Evolutionary conservation across 2,888 invertebrate genomes (phyloP).

Genomic region (Pandemis cinnamomeana): DNA sequence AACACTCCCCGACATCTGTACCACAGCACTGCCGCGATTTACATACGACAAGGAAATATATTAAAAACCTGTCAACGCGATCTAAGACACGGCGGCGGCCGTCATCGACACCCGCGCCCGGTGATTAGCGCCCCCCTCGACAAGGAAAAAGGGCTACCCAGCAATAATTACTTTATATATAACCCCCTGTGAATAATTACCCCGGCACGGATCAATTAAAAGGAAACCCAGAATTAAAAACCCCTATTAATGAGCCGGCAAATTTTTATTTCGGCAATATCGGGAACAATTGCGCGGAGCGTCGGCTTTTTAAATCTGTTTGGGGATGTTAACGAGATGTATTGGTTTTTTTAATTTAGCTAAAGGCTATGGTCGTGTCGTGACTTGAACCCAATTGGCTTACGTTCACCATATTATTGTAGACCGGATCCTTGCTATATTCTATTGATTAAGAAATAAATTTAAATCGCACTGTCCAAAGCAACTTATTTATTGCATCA

Average conservation of each 20-base stretch:
- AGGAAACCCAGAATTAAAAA: constrained; percentile 75
- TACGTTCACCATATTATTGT: not conserved
- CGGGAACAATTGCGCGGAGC: constrained; percentile 28
- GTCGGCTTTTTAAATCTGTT: constrained; percentile 11
- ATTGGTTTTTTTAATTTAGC: not conserved
- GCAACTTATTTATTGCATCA: not conserved
- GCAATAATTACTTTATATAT: constrained; percentile 82
- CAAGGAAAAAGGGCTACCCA: constrained; percentile 83
- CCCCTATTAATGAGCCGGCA: constrained; percentile 73
- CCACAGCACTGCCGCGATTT: constrained; percentile 59
- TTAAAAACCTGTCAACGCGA: constrained; percentile 82
- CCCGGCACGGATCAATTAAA: constrained; percentile 79
- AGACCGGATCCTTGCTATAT: not conserved
- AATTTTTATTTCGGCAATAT: constrained; percentile 66
- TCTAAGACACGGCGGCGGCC: constrained; percentile 77
- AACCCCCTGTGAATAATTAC: constrained; percentile 82
- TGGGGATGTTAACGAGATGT: not conserved
- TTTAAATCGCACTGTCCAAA: not conserved
- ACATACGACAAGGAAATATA: constrained; percentile 81
- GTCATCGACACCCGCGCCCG: constrained; percentile 78
- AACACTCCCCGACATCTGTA: constrained; percentile 62
- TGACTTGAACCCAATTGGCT: not conserved
- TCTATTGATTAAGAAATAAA: no score
- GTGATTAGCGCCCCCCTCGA: constrained; percentile 69
- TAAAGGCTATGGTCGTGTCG: not conserved